Base-by-base conservation (phyloP, 2,888 invertebrate genomes). In the Hirtodrosophila alboralis region DNA sequence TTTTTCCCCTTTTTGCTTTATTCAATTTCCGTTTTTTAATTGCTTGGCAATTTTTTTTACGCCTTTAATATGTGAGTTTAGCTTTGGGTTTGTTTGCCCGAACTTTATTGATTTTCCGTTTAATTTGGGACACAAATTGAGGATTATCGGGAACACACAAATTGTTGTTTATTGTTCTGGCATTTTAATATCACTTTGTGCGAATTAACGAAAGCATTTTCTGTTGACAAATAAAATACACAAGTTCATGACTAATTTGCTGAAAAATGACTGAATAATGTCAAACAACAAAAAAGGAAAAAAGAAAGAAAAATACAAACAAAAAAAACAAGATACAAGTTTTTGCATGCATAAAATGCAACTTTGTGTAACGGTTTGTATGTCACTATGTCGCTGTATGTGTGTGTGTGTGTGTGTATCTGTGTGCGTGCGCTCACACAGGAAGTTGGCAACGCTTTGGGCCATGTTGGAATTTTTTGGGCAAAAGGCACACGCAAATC, bases 381-480 rank as follows among this genome's bases (percentile, higher is more conserved):
- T 72, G 69, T 45, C 69, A 64, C 45, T 73, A 40, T 58, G 54
- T 41, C 59, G 44, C 13, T 41, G 37, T 43, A 34, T 45, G 23
- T 31, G 27, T 37, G 27, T 49, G 21, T 13, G 10, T 31, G 10
- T 26, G 8, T 41, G 40, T 44, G 12, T 38, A 21, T 41, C 23
- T 53, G 48, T 49, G 51, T 41, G 23, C 41, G 33, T 57, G 43
- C 37, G 36, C 40, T 34, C 44, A 60, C 49, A 41, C 63, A 75
- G 83, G 79, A 83, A 83, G 85, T 79, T 84, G 69, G 69, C 79
- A 72, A 66, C 37, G 85, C 83, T 84, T 59, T 64, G 72, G 58
- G 85, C 61, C 85, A 66, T 62, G 79, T 40, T 62, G 79, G 61
- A 70, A 79, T 75, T 81, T 75, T 81, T 71, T 12, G 57, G 58